Percentiles rank a stretch among this genome's conserved stretches.
These are phyloP conservation scores for Rhinichthys osculus DNA, from an alignment of 2,797 vertebrate genomes.

Conservation along the genomic window DNA sequence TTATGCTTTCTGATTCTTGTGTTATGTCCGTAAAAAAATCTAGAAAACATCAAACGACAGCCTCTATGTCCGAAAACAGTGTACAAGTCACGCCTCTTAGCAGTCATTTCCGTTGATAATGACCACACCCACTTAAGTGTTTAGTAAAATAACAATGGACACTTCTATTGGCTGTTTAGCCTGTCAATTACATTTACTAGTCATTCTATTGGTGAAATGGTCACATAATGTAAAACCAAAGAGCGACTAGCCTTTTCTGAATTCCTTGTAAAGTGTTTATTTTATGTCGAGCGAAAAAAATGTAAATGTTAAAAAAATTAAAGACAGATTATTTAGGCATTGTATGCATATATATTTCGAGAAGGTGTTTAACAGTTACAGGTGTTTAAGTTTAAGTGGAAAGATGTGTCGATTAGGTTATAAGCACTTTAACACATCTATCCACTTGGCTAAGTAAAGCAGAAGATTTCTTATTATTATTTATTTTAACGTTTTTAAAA, in stretches of 20 bases:
- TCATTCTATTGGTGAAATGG: slow-evolving; percentile 5
- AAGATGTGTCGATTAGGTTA: too few relatives aligned
- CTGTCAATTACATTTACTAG: slow-evolving; percentile 13
- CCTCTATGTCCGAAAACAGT: slow-evolving; percentile 16
- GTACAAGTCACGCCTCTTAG: slow-evolving; percentile 21
- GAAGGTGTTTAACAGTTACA: neutral
- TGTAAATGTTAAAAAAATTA: neutral
- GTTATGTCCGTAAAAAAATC: neutral
- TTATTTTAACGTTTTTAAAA: neutral
- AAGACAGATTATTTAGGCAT: neutral
- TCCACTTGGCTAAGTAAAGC: neutral
- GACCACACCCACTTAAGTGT: slow-evolving; percentile 13
- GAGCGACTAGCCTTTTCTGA: neutral
- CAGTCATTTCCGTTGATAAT: slow-evolving; percentile 14
- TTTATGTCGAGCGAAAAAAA: neutral
- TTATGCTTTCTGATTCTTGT: neutral
- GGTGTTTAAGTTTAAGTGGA: too few relatives aligned
- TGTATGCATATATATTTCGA: neutral
- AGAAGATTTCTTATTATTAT: neutral
- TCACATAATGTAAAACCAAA: neutral
- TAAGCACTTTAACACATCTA: too few relatives aligned
- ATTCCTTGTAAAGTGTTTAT: neutral
- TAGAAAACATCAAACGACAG: neutral
- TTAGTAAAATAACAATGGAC: neutral
- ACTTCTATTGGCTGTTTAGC: slow-evolving; percentile 15